Base-by-base conservation (phyloP, 2,888 invertebrate species). In the Lasioglossum morio region DNA sequence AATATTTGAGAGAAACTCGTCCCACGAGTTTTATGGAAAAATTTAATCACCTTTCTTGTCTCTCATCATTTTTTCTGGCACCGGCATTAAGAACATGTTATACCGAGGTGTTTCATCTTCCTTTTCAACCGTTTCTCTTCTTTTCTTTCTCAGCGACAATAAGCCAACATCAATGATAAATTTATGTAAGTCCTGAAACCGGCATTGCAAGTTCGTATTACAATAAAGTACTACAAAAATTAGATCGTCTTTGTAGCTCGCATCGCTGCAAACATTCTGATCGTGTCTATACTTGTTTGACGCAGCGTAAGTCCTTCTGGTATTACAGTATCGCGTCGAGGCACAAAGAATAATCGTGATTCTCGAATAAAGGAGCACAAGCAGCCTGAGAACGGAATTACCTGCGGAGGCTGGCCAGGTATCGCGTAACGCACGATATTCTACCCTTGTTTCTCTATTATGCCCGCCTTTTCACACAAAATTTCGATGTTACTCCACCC, bases 371-470 rank as follows among this genome's bases (percentile, higher is more conserved):
- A 73, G 40, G 30, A 30, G 30, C 53, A 1, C 60, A 23, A 19
- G 75, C 43, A 79, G 34, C 72, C 40, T 48, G 63, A 53, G 40
- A 53, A 53, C 30, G 30, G 60, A 63, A 70, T 40, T 63, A 72
- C 53, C 83, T 66, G 81, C 72, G 40, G 37, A 72, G 53, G 43
- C 34, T 74, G 46, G 75, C 40, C 69, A 40, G 27, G 81, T 84
- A 85, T 84, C 86, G 77, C 87, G 74, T 90, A 76, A 88, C 90
- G 70, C 60, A 73, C 86, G 82, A 82, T 43, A 14, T 86, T 83
- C 85, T 57, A 87, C 89, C 85, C 89, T 89, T 89, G 88, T 90
- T 90, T 89, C 88, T 82, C 86, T 87, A 87, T 91, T 88, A 86
- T 90, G 84, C 83, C 73, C 69, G 82, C 84, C 91, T 83, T 86